Conservation (phyloP, 2,797 vertebrate species). For the Notoglanidium macrostoma region DNA sequence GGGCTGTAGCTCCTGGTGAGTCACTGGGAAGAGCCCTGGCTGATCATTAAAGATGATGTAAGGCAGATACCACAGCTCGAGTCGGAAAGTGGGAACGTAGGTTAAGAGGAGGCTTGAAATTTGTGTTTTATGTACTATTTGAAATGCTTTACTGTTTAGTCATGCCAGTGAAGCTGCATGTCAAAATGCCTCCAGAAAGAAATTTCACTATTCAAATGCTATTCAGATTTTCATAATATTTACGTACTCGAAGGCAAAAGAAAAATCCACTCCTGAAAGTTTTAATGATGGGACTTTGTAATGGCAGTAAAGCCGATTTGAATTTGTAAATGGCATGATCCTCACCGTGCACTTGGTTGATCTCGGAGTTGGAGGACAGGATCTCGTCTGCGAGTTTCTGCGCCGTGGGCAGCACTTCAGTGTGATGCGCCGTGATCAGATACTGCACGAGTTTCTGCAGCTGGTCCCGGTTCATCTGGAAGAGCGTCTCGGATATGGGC, state of each 20-base stretch:
- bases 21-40: slow-evolving; percentile 1
- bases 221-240: neutral
- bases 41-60: slow-evolving; percentile 8
- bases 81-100: neutral
- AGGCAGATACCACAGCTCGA: neutral
- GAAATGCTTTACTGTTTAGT: slow-evolving; percentile 12
- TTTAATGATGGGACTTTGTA: neutral
- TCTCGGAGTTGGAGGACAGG: slow-evolving; percentile 88
- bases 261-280: neutral
- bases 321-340: neutral
- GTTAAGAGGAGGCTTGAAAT: neutral
- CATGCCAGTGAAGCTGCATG: neutral
- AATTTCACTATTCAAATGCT: slow-evolving; percentile 29
- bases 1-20: neutral
- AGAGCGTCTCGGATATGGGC: slow-evolving; percentile 91
- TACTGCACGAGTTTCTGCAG: slow-evolving; percentile 91
- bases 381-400: slow-evolving; percentile 90
- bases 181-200: neutral
- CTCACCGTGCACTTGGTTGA: slow-evolving; percentile 89
- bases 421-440: slow-evolving; percentile 86
- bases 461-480: slow-evolving; percentile 91
- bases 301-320: neutral
- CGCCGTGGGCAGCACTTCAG: slow-evolving; percentile 83
- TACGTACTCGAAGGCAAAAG: neutral
- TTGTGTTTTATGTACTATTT: neutral